phyloP scores from a whole-genome alignment of 2,797 vertebrate genomes.

The Varecia variegata region DNA sequence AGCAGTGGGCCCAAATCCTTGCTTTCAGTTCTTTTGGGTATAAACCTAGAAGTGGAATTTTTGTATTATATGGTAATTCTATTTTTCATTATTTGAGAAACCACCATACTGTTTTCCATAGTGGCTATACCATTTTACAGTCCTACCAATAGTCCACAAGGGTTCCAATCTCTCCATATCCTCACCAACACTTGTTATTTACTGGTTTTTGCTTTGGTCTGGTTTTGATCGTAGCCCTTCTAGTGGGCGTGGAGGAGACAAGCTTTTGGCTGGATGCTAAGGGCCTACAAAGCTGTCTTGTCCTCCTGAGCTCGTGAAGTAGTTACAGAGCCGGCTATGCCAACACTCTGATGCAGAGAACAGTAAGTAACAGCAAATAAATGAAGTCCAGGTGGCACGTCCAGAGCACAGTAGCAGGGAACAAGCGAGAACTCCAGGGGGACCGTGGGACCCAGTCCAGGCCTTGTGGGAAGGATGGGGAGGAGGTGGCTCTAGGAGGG shows the following conservation, averaged over 20 bases:
- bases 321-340: neutral
- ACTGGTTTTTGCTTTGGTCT: neutral
- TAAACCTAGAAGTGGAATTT: neutral
- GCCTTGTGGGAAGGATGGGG: neutral
- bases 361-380: neutral
- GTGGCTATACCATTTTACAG: neutral
- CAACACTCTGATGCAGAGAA: neutral
- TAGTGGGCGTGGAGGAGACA: neutral
- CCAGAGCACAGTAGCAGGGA: neutral
- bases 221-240: neutral
- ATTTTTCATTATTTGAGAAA: neutral
- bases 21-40: neutral
- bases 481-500: neutral
- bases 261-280: neutral
- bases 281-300: neutral
- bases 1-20: neutral
- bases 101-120: neutral
- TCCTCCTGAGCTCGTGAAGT: neutral
- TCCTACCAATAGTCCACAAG: neutral
- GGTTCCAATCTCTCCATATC: neutral
- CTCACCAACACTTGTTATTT: neutral
- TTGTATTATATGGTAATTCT: too few relatives aligned
- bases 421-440: too few relatives aligned
- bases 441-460: rapidly evolving
- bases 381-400: too few relatives aligned